Conservation (phyloP, 2,888 invertebrate species). For the Hymenopus coronatus region DNA sequence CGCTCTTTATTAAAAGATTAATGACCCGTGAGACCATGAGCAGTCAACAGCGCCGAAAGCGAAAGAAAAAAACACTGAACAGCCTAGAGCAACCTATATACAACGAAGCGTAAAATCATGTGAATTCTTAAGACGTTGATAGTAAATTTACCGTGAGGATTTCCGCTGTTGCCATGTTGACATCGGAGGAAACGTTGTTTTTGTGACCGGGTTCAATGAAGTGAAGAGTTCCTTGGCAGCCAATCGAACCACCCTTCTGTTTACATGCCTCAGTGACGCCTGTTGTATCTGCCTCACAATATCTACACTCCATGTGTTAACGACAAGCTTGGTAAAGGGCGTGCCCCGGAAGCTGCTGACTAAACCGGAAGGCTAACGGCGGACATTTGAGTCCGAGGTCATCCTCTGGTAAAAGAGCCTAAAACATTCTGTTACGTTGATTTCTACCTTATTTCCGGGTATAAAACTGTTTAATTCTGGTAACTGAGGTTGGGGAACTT, state of each 20-base stretch:
- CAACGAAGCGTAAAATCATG: background rate
- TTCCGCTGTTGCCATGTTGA: background rate
- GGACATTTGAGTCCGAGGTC: background rate
- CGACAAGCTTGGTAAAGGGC: background rate
- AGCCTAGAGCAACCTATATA: background rate
- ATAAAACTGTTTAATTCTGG: too few species aligned
- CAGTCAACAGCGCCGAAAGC: background rate
- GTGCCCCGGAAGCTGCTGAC: background rate
- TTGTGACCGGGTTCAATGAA: background rate
- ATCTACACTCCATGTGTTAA: background rate
- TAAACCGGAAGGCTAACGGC: background rate
- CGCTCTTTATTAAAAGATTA: background rate
- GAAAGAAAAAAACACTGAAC: background rate
- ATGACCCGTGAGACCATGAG: background rate
- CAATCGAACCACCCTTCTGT: background rate
- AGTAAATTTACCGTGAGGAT: background rate
- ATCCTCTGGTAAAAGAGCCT: too few species aligned
- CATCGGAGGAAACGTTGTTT: background rate
- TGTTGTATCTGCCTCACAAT: background rate
- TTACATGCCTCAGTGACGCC: background rate
- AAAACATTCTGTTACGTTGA: too few species aligned
- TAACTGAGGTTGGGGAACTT: too few species aligned
- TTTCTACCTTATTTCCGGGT: too few species aligned
- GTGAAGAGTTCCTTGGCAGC: background rate
- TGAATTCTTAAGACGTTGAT: background rate